These are phyloP conservation scores for Pseudoips prasinana DNA, from an alignment of 2,888 invertebrate species.

Conservation along the genomic window DNA sequence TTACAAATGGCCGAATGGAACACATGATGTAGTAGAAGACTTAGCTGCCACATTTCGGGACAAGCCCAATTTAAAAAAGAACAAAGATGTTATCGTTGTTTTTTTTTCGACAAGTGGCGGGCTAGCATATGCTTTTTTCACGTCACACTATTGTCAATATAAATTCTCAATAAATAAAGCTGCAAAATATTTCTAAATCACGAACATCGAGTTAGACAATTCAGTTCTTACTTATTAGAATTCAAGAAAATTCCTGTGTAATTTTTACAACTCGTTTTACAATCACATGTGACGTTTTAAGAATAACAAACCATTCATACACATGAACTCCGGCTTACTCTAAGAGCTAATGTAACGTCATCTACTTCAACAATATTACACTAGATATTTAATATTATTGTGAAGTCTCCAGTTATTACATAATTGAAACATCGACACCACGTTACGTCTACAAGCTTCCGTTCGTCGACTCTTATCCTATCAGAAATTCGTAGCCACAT, in stretches of 20 bases:
- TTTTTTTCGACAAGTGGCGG: too few species aligned
- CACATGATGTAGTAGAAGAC: too few species aligned
- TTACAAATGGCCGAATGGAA: too few species aligned
- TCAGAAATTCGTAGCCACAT: slow-evolving; percentile 69
- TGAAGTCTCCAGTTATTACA: slow-evolving; percentile 58
- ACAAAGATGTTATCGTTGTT: too few species aligned
- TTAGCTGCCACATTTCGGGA: too few species aligned
- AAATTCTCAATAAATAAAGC: neutral
- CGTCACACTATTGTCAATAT: too few species aligned
- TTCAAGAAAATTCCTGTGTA: slow-evolving; percentile 15
- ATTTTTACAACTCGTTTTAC: slow-evolving; percentile 7
- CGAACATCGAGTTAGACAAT: slow-evolving; percentile 14
- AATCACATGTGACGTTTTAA: slow-evolving; percentile 21
- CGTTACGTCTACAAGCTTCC: slow-evolving; percentile 38
- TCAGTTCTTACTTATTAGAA: slow-evolving; percentile 13
- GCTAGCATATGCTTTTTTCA: too few species aligned
- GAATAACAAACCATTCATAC: slow-evolving; percentile 25
- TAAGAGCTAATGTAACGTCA: slow-evolving; percentile 63
- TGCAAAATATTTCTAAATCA: slow-evolving; percentile 1
- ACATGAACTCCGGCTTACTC: slow-evolving; percentile 39
- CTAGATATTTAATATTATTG: slow-evolving; percentile 48
- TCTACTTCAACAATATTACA: slow-evolving; percentile 69
- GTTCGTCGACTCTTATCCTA: slow-evolving; percentile 48
- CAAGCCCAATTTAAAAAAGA: too few species aligned
- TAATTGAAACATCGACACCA: slow-evolving; percentile 58